Conservation (phyloP, 2,888 invertebrate genomes). For the Drosophila acutilabella region DNA sequence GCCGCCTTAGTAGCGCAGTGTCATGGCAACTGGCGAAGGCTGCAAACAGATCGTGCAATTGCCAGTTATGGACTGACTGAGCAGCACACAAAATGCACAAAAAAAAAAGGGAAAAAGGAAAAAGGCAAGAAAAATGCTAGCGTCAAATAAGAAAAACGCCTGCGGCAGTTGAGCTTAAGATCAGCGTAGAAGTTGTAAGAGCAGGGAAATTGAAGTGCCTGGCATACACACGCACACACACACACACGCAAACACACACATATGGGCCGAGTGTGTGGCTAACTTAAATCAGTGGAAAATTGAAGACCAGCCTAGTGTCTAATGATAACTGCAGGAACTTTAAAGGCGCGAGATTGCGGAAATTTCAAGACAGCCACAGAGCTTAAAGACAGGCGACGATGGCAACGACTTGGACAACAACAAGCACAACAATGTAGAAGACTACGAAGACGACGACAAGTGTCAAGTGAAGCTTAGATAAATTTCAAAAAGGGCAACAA, state of each 20-base stretch:
- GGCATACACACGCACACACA: conserved; percentile 24
- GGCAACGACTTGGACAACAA: conserved; percentile 38
- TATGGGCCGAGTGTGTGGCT: conserved; percentile 57
- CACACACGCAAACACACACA: conserved; percentile 27
- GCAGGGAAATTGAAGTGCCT: neutral
- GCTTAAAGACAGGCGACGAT: conserved; percentile 31
- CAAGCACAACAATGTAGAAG: conserved; percentile 37
- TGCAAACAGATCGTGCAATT: conserved; percentile 67
- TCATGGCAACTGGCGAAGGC: conserved; percentile 18
- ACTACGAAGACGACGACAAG: conserved; percentile 68
- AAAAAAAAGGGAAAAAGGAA: conserved; percentile 6
- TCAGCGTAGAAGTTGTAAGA: too few species aligned
- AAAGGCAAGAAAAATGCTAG: conserved; percentile 21
- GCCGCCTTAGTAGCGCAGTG: conserved; percentile 39
- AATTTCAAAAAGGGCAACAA: conserved; percentile 77
- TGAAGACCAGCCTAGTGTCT: conserved; percentile 70
- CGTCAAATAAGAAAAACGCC: conserved; percentile 48
- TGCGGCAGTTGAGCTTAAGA: conserved; percentile 43
- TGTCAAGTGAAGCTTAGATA: conserved; percentile 78
- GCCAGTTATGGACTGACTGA: conserved; percentile 60
- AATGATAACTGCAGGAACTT: conserved; percentile 76
- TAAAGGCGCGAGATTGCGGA: conserved; percentile 77
- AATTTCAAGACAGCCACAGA: conserved; percentile 55
- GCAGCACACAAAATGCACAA: conserved; percentile 23
- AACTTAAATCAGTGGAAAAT: conserved; percentile 73